Conservation (phyloP, 1,140 invertebrate genomes). For the Rhopalosiphum padi region DNA sequence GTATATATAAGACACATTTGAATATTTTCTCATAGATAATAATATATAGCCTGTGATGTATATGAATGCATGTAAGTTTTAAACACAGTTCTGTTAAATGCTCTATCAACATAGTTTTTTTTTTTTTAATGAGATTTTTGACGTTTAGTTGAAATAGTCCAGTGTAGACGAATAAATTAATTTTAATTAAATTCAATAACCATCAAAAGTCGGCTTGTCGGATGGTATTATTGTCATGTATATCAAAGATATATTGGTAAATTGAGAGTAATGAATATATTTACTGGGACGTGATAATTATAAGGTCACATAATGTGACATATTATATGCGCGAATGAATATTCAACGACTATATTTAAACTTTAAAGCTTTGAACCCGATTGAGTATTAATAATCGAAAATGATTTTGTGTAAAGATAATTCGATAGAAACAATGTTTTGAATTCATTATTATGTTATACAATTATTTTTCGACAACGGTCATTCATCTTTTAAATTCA, state of each 20-base stretch:
- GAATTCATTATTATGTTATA: not conserved
- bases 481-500: slow-evolving; percentile 1
- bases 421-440: not conserved
- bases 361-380: slow-evolving; percentile 2
- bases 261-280: slow-evolving; percentile 15
- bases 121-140: not conserved
- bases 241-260: not conserved
- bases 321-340: not conserved
- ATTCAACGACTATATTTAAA: not conserved
- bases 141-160: not conserved
- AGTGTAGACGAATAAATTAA: not conserved
- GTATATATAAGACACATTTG: not conserved
- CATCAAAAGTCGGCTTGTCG: not conserved
- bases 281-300: slow-evolving; percentile 10
- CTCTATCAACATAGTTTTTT: not conserved
- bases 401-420: not conserved
- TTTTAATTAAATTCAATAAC: slow-evolving; percentile 28
- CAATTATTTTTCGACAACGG: not conserved
- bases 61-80: not conserved
- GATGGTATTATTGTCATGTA: not conserved
- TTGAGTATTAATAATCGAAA: not conserved
- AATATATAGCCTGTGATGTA: not conserved
- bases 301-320: not conserved
- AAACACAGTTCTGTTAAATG: not conserved
- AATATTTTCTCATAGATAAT: not conserved